A percentile compares a stretch with the other conserved stretches of the same genome.
These are phyloP conservation scores for Mythimna ferrago DNA, from an alignment of 2,888 invertebrate genomes.

Conservation along the genomic window DNA sequence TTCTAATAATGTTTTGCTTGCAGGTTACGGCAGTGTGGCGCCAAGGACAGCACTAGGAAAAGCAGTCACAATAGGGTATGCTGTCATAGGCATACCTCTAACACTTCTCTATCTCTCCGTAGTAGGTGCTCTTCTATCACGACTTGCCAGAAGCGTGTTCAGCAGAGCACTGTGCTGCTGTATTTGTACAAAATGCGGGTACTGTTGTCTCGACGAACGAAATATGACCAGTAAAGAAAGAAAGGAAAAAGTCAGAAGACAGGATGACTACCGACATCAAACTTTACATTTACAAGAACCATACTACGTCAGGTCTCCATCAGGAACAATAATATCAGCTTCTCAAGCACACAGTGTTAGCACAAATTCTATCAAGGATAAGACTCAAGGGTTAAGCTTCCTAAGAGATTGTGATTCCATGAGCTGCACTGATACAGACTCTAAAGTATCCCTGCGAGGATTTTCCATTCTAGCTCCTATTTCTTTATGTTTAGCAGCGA, in stretches of 20 bases:
- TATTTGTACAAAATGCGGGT: constrained; percentile 96
- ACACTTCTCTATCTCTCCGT: constrained; percentile 97
- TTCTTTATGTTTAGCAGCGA: constrained; percentile 96
- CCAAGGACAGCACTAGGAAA: constrained; percentile 97
- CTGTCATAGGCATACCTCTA: constrained; percentile 96
- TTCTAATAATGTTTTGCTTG: constrained; percentile 64
- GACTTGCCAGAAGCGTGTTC: constrained; percentile 95
- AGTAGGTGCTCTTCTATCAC: constrained; percentile 96
- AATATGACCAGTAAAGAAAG: constrained; percentile 95
- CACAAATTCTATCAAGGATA: constrained; percentile 86
- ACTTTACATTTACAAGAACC: constrained; percentile 93
- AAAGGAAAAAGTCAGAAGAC: constrained; percentile 94
- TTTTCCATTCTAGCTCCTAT: constrained; percentile 97
- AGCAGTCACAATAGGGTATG: constrained; percentile 97
- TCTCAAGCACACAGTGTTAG: constrained; percentile 87
- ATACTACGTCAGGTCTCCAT: constrained; percentile 92
- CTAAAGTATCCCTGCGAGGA: constrained; percentile 93
- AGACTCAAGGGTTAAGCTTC: constrained; percentile 83
- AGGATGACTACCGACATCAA: constrained; percentile 92
- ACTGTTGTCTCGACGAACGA: constrained; percentile 96
- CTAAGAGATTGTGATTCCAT: constrained; percentile 88
- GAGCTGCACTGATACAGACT: constrained; percentile 93
- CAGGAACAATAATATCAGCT: constrained; percentile 89
- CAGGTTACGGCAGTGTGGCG: constrained; percentile 98
- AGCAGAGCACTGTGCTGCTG: constrained; percentile 96